Evolutionary conservation across 2,113 vertebrate genomes (phyloP).

Genomic region (Prunella fulvescens): DNA sequence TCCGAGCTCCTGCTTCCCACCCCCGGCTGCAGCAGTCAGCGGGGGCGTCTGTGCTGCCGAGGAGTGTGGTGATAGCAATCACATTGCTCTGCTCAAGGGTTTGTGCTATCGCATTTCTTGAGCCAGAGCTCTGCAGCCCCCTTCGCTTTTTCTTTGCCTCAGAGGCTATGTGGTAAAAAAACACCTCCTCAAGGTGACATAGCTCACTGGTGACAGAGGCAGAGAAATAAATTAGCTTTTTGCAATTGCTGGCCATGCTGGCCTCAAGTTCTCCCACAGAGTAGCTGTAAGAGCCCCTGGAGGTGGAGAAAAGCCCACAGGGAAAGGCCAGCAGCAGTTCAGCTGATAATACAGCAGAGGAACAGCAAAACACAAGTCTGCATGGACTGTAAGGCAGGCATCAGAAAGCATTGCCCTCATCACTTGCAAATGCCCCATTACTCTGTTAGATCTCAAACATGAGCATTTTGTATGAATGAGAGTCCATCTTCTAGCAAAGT

Average conservation of each 20-base stretch:
- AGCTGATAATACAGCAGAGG: not conserved
- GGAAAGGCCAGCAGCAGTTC: not conserved
- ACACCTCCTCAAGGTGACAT: not conserved
- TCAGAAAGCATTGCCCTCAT: not conserved
- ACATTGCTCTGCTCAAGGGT: not conserved
- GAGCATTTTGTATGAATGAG: not conserved
- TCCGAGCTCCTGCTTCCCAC: rapidly evolving
- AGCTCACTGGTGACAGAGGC: not conserved
- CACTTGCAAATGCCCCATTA: not conserved
- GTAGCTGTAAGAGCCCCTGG: not conserved
- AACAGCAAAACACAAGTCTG: not conserved
- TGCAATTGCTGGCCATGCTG: not conserved
- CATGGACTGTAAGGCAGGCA: not conserved
- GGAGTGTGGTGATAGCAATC: not conserved
- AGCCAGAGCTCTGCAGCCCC: not conserved
- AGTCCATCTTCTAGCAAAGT: not conserved
- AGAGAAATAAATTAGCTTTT: not conserved
- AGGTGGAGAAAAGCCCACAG: not conserved
- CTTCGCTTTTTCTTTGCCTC: not conserved
- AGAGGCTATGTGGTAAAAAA: not conserved
- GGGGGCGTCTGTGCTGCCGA: rapidly evolving
- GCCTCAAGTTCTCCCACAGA: not conserved
- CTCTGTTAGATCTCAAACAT: not conserved
- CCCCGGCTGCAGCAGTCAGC: rapidly evolving
- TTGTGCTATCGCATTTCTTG: rapidly evolving